Percentiles rank a stretch among this genome's conserved stretches.
These are phyloP conservation scores for Microcebus jonahi DNA, from an alignment of 2,113 vertebrate genomes.

Conservation along the genomic window DNA sequence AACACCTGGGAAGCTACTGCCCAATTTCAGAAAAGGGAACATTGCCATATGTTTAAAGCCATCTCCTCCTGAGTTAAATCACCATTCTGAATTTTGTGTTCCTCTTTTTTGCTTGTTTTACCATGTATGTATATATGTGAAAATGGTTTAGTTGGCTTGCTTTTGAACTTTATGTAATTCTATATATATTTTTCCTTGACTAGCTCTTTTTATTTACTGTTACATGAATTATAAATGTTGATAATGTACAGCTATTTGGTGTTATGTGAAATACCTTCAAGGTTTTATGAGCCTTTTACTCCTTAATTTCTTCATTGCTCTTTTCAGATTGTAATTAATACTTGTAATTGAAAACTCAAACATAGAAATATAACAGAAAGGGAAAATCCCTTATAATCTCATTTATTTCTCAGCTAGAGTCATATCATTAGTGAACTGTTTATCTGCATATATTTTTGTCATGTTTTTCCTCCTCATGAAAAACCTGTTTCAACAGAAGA, in stretches of 20 bases:
- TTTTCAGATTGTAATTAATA: conserved; percentile 15
- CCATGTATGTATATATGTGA: not conserved
- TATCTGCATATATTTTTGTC: not conserved
- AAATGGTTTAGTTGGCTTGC: not conserved
- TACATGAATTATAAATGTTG: not conserved
- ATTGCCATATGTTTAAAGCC: not conserved
- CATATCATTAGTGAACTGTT: not conserved
- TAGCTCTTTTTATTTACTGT: not conserved
- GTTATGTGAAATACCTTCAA: not conserved
- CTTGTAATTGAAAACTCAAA: not conserved
- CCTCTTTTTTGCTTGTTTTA: not conserved
- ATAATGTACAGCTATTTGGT: not conserved
- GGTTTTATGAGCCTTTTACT: conserved; percentile 4
- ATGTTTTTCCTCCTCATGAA: not conserved
- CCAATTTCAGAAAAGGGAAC: not conserved
- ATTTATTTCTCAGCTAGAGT: not conserved
- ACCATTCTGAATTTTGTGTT: not conserved
- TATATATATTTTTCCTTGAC: not conserved
- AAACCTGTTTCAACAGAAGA: not conserved
- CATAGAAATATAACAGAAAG: not conserved
- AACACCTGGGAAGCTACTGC: not conserved
- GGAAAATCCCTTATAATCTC: not conserved
- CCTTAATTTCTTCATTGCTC: not conserved
- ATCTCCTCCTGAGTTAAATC: not conserved
- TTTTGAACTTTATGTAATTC: not conserved